Evolutionary conservation across 2,113 vertebrate genomes (phyloP).

Genomic region (Aphyosemion australe): DNA sequence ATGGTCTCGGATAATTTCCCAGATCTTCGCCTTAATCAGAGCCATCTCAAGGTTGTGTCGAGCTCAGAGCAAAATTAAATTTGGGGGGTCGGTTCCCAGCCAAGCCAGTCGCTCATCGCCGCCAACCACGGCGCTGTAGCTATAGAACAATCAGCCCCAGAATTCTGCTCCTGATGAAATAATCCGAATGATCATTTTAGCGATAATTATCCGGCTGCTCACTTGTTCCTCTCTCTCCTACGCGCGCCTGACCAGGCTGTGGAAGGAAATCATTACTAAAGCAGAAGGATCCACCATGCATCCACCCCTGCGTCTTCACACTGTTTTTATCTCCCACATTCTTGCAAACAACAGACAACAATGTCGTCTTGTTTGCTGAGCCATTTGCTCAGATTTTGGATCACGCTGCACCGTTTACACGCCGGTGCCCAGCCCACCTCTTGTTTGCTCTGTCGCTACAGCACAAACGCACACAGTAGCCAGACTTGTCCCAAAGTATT

Average conservation of each 20-base stretch:
- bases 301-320: conserved; percentile 29
- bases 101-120: neutral
- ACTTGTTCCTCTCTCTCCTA: conserved; percentile 10
- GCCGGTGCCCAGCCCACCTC: conserved; percentile 7
- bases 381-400: conserved; percentile 32
- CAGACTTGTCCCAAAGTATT: conserved; percentile 34
- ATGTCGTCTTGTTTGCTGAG: conserved; percentile 47
- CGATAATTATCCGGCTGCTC: conserved; percentile 18
- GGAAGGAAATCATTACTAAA: conserved; percentile 26
- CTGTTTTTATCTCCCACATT: conserved; percentile 47
- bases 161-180: conserved; percentile 23
- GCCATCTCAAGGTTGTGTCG: neutral
- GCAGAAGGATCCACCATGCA: conserved; percentile 33
- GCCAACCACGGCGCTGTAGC: neutral
- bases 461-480: conserved; percentile 37
- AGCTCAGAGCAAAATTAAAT: neutral
- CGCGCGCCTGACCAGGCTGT: neutral
- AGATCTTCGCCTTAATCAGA: neutral
- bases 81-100: neutral
- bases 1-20: neutral
- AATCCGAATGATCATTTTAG: conserved; percentile 39
- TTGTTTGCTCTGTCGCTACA: conserved; percentile 5
- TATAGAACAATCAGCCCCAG: conserved; percentile 21
- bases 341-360: conserved; percentile 33
- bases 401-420: conserved; percentile 34